These are phyloP conservation scores for Peromyscus aztecus DNA, from an alignment of 2,797 vertebrate species.

Conservation along the genomic window DNA sequence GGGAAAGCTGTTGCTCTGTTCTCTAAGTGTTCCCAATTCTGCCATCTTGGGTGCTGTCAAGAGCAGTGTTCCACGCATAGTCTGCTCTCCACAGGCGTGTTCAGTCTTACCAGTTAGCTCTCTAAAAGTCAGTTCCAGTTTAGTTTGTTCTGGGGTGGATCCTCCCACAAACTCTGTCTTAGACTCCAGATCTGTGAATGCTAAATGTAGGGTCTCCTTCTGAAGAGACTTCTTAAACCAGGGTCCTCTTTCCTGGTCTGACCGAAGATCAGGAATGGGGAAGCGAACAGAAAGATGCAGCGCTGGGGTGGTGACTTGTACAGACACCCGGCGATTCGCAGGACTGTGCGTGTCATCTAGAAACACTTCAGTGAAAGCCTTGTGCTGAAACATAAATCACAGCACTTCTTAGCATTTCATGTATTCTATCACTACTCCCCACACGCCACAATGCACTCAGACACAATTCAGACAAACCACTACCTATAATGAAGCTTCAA, in stretches of 20 bases:
- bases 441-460: background rate
- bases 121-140: conserved; percentile 97
- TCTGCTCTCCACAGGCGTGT: background rate
- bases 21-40: background rate
- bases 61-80: background rate
- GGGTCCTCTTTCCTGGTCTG: conserved; percentile 97
- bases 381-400: conserved; percentile 90
- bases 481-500: background rate
- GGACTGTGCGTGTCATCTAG: conserved; percentile 96
- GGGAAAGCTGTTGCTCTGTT: background rate
- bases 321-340: conserved; percentile 92
- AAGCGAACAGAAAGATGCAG: conserved; percentile 95
- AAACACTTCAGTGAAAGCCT: conserved; percentile 98
- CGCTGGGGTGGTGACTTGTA: conserved; percentile 93
- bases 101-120: conserved; percentile 93
- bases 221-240: conserved; percentile 99
- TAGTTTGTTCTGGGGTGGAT: conserved; percentile 94
- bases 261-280: conserved; percentile 97
- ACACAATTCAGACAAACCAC: conserved; percentile 5
- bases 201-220: conserved; percentile 95
- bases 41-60: background rate
- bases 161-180: conserved; percentile 96
- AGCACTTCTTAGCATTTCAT: background rate
- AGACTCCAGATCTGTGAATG: conserved; percentile 94
- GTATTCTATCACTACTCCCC: background rate